Evolutionary conservation across 2,113 vertebrate species (phyloP).

Genomic region (Arvicanthis niloticus): DNA sequence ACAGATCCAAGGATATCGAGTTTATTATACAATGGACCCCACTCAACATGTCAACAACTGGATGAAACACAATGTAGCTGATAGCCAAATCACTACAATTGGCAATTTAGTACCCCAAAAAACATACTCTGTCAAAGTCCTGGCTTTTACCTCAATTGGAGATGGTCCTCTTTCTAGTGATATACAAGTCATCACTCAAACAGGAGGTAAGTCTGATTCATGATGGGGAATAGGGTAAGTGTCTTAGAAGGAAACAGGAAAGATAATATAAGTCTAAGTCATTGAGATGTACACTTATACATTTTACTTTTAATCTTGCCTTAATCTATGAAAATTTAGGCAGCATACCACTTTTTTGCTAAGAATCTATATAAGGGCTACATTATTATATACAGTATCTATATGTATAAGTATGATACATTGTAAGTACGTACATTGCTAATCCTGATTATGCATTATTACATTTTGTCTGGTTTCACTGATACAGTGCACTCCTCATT

Average conservation of each 20-base stretch:
- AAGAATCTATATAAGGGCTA: not conserved
- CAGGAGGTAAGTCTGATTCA: conserved; percentile 92
- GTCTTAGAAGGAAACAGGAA: not conserved
- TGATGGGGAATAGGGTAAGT: not conserved
- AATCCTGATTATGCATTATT: not conserved
- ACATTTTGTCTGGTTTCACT: not conserved
- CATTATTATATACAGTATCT: not conserved
- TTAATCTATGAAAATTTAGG: not conserved
- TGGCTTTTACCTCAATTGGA: conserved; percentile 98
- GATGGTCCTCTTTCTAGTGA: conserved; percentile 97
- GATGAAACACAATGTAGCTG: conserved; percentile 98
- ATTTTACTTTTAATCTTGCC: not conserved
- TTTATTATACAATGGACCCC: conserved; percentile 98
- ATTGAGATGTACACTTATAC: not conserved
- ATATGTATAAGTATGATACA: not conserved
- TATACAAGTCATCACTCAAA: conserved; percentile 99
- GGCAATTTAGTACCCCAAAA: conserved; percentile 96
- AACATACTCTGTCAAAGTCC: conserved; percentile 97
- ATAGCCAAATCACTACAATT: conserved; percentile 96
- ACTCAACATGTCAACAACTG: conserved; percentile 95
- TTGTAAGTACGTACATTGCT: not conserved
- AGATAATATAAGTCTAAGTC: not conserved
- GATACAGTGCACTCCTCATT: not conserved
- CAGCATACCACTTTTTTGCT: not conserved
- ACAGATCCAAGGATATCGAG: conserved; percentile 98